Conservation (phyloP, 2,797 vertebrate species). For the Diplodus sargus region DNA sequence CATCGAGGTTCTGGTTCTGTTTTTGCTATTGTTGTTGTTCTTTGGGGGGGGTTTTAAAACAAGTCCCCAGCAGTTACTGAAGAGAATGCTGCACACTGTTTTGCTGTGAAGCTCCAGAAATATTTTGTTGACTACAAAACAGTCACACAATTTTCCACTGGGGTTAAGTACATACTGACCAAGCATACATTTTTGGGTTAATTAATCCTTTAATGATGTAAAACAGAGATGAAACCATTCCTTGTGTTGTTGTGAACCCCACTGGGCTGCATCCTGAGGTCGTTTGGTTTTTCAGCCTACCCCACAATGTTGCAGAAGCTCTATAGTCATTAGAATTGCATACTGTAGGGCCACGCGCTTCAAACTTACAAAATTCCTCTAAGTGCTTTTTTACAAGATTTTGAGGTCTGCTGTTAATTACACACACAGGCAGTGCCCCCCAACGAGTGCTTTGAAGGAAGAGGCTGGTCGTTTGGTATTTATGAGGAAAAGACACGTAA, state of each 20-base stretch:
- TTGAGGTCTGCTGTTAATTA: slow-evolving; percentile 67
- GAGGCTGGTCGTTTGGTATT: slow-evolving; percentile 63
- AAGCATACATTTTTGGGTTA: no score
- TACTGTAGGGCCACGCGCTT: slow-evolving; percentile 50
- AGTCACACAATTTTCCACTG: no score
- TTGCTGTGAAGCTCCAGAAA: no score
- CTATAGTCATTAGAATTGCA: slow-evolving; percentile 18
- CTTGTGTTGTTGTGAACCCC: slow-evolving; percentile 1
- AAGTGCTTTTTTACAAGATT: slow-evolving; percentile 62
- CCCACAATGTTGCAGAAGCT: slow-evolving; percentile 26
- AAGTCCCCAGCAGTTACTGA: no score
- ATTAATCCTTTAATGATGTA: not conserved
- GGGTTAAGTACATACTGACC: no score
- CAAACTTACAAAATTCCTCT: slow-evolving; percentile 53
- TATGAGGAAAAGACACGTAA: slow-evolving; percentile 52
- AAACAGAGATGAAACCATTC: slow-evolving; percentile 16
- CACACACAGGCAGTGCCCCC: slow-evolving; percentile 37
- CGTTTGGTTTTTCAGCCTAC: slow-evolving; percentile 1
- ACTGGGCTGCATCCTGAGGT: not conserved
- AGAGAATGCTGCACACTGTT: no score
- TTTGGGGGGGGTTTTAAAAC: no score
- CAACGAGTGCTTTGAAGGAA: slow-evolving; percentile 55
- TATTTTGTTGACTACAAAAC: no score
- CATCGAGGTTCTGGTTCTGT: no score
- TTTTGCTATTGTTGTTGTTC: no score